A percentile compares a stretch with the other conserved stretches of the same genome.
Conservation (phyloP, 1,140 invertebrate genomes). For the Calephelis virginiensis region DNA sequence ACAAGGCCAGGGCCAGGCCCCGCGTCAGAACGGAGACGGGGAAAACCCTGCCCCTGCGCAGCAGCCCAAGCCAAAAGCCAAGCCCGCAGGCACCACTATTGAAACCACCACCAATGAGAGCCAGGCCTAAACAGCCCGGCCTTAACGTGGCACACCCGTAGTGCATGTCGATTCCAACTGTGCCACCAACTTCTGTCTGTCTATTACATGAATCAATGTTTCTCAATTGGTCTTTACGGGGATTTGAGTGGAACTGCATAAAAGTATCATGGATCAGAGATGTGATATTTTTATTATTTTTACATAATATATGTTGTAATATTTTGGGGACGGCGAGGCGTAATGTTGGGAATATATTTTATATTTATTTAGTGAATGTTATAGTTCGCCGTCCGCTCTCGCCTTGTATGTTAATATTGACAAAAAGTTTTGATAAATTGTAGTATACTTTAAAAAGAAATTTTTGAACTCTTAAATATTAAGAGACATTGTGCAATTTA, state of each 20-base stretch:
- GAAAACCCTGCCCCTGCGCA: slow-evolving; percentile 45
- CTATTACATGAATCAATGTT: slow-evolving; percentile 37
- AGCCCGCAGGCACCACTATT: slow-evolving; percentile 53
- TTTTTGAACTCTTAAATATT: slow-evolving; percentile 9
- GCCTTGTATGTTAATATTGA: slow-evolving; percentile 36
- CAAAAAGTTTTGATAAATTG: slow-evolving; percentile 33
- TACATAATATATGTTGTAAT: slow-evolving; percentile 48
- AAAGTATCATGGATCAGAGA: slow-evolving; percentile 62
- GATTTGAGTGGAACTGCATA: slow-evolving; percentile 59
- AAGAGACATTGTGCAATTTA: slow-evolving; percentile 37
- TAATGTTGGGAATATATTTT: slow-evolving; percentile 35
- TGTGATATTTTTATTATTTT: slow-evolving; percentile 71
- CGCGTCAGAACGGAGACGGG: slow-evolving; percentile 40
- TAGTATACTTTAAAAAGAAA: slow-evolving; percentile 21
- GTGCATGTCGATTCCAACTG: slow-evolving; percentile 53
- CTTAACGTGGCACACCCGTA: slow-evolving; percentile 52
- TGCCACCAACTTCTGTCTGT: slow-evolving; percentile 51
- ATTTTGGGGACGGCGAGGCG: slow-evolving; percentile 33
- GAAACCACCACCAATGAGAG: slow-evolving; percentile 74
- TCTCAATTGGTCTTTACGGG: slow-evolving; percentile 31
- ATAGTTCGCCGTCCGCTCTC: slow-evolving; percentile 29
- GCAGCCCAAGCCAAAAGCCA: slow-evolving; percentile 50
- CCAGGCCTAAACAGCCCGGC: slow-evolving; percentile 59
- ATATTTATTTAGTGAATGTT: slow-evolving; percentile 35
- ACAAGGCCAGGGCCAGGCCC: slow-evolving; percentile 30